phyloP scores from a whole-genome alignment of 53 echinoderm and acorn worm species.

The Patiria pectinifera region DNA sequence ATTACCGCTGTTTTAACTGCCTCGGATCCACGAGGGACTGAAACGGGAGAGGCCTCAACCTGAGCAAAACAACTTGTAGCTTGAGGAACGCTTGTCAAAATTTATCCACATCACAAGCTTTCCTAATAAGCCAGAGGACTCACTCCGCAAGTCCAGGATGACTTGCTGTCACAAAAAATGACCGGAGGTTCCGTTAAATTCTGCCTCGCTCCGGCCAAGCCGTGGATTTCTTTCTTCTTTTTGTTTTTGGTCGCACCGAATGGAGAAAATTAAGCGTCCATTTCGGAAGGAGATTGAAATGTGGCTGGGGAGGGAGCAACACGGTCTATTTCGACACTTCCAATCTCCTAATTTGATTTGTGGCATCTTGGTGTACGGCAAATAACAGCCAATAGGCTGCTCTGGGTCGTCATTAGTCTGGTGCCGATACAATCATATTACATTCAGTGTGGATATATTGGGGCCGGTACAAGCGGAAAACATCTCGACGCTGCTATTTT shows the following conservation, averaged over 20 bases:
- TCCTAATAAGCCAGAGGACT: background rate
- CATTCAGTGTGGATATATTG: background rate
- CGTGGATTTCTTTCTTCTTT: background rate
- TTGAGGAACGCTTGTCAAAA: constrained; percentile 41
- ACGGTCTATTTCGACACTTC: background rate
- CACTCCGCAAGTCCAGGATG: background rate
- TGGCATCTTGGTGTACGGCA: background rate
- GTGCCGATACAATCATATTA: background rate
- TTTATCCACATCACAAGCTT: constrained; percentile 52
- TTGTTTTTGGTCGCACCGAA: background rate
- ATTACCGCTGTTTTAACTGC: background rate
- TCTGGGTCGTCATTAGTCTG: background rate
- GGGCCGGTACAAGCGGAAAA: background rate
- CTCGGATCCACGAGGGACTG: constrained; percentile 23
- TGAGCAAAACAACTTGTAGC: constrained; percentile 62
- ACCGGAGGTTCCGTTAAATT: background rate
- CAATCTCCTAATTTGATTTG: background rate
- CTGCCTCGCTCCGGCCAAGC: background rate
- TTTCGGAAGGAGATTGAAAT: background rate
- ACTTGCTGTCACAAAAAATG: background rate
- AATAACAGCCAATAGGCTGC: background rate
- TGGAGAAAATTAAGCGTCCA: background rate
- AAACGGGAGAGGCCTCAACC: constrained; percentile 26
- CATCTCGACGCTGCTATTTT: background rate
- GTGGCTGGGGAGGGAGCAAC: background rate